phyloP scores from a whole-genome alignment of 2,113 vertebrate genomes.

The Alosa alosa region DNA sequence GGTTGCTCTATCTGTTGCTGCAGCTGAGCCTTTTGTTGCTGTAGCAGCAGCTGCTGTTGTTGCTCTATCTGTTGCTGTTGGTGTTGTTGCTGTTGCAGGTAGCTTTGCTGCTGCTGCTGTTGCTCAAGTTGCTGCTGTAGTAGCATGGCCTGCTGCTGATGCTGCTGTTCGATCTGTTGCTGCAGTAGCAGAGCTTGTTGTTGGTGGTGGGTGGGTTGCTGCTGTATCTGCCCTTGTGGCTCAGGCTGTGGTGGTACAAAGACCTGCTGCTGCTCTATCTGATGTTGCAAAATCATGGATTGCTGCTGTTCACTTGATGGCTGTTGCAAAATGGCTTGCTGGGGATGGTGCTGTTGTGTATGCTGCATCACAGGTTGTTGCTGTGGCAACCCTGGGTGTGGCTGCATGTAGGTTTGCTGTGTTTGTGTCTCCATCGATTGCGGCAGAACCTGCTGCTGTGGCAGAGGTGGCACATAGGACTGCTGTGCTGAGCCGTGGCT shows the following conservation, averaged over 20 bases:
- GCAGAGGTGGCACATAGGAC: slow-evolving; percentile 49
- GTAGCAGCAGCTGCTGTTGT: slow-evolving; percentile 41
- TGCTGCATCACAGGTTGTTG: slow-evolving; percentile 27
- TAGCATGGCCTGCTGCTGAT: slow-evolving; percentile 47
- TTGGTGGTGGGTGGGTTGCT: slow-evolving; percentile 45
- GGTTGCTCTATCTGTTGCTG: slow-evolving; percentile 42
- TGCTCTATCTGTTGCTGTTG: slow-evolving; percentile 42
- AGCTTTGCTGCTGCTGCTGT: slow-evolving; percentile 39
- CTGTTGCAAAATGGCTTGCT: slow-evolving; percentile 42
- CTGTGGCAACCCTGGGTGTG: slow-evolving; percentile 24
- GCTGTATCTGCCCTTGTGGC: slow-evolving; percentile 39
- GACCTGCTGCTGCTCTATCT: slow-evolving; percentile 43
- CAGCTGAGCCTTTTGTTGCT: slow-evolving; percentile 51
- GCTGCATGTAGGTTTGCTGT: slow-evolving; percentile 38
- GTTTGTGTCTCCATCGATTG: slow-evolving; percentile 36
- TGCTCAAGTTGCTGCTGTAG: slow-evolving; percentile 55
- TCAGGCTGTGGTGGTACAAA: slow-evolving; percentile 35
- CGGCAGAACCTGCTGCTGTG: slow-evolving; percentile 40
- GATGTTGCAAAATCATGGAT: slow-evolving; percentile 32
- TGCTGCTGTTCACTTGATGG: slow-evolving; percentile 26
- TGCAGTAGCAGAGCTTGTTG: slow-evolving; percentile 56
- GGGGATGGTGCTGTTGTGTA: slow-evolving; percentile 39
- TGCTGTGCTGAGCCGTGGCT: slow-evolving; percentile 58
- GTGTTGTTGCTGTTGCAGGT: slow-evolving; percentile 40
- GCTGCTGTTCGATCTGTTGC: slow-evolving; percentile 56